Percentiles rank a stretch among this genome's conserved stretches.
phyloP scores from a whole-genome alignment of 2,888 invertebrate genomes.

The Sepioteuthis lessoniana region DNA sequence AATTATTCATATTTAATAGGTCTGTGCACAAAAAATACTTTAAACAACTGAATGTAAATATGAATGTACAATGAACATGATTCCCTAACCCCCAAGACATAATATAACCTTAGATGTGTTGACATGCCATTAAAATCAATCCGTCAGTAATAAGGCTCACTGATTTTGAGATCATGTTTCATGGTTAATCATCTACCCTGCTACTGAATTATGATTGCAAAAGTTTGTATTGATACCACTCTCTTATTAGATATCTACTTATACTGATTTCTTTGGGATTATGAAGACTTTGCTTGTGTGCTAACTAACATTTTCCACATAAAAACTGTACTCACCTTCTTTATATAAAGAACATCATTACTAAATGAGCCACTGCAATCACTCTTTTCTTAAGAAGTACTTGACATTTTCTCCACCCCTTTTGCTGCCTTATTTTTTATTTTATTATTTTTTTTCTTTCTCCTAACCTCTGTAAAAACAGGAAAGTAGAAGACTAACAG shows the following conservation, averaged over 20 bases:
- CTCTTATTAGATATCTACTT: background rate
- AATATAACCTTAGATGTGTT: too few relatives aligned
- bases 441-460: background rate
- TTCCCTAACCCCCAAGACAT: too few relatives aligned
- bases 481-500: background rate
- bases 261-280: background rate
- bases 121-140: too few relatives aligned
- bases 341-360: background rate
- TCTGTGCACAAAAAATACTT: too few relatives aligned
- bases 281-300: background rate
- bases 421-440: background rate
- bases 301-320: background rate
- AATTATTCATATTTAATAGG: too few relatives aligned
- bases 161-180: too few relatives aligned
- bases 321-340: too few relatives aligned
- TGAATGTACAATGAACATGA: too few relatives aligned
- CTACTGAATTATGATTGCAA: too few relatives aligned
- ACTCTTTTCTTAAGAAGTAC: background rate
- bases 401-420: slow-evolving; percentile 8
- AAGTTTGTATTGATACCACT: background rate
- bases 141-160: too few relatives aligned
- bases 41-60: too few relatives aligned
- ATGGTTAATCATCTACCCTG: too few relatives aligned
- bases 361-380: background rate
- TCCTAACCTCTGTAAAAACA: background rate